phyloP scores from a whole-genome alignment of 2,113 vertebrate genomes.

The Rhynchomys soricoides region DNA sequence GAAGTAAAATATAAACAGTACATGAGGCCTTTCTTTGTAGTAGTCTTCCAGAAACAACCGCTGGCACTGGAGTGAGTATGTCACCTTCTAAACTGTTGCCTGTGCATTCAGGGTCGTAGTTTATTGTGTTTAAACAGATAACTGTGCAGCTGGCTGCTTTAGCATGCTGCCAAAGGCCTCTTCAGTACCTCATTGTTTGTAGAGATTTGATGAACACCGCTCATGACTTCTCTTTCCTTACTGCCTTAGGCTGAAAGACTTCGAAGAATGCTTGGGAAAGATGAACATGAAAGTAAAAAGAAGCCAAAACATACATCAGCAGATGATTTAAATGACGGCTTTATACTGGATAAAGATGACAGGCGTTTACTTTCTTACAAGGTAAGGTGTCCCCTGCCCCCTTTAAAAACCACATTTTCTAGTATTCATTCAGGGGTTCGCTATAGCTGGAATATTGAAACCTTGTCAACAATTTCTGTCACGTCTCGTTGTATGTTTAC shows the following conservation, averaged over 20 bases:
- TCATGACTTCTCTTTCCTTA: not conserved
- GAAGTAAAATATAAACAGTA: not conserved
- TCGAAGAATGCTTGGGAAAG: slow-evolving; percentile 93
- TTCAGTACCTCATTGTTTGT: not conserved
- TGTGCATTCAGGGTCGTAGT: not conserved
- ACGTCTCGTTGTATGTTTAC: too few species aligned
- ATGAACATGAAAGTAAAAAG: slow-evolving; percentile 71
- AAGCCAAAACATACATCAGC: slow-evolving; percentile 90
- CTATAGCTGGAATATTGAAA: not conserved
- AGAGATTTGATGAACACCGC: rapidly evolving
- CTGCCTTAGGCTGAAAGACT: slow-evolving; percentile 91
- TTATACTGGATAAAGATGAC: slow-evolving; percentile 92
- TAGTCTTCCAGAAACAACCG: not conserved
- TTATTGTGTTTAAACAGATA: not conserved
- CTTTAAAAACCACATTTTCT: not conserved
- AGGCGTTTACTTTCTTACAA: slow-evolving; percentile 91
- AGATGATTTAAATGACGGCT: slow-evolving; percentile 95
- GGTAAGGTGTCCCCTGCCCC: slow-evolving; percentile 76
- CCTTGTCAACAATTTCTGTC: not conserved
- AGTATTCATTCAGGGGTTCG: not conserved
- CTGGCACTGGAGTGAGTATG: rapidly evolving
- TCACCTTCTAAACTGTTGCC: not conserved
- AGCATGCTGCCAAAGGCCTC: rapidly evolving
- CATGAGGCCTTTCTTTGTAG: not conserved
- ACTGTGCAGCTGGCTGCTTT: rapidly evolving